Base-by-base conservation (phyloP, 2,888 invertebrate species). In the Kryphioiulus occultus region DNA sequence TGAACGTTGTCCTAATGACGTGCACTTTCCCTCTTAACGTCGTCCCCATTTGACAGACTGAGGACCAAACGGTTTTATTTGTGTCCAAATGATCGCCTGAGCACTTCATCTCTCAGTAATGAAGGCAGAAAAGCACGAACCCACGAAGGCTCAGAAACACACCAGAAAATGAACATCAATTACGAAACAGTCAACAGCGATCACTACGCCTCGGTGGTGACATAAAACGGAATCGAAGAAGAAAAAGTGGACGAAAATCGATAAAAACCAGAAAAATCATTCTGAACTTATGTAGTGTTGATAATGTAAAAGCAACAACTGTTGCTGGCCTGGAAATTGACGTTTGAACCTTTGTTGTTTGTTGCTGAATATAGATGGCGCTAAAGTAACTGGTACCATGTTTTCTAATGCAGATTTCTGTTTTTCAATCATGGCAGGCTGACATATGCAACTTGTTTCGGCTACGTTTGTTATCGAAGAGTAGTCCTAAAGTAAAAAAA, bases 81-180 rank as follows among this genome's bases (percentile, higher is more conserved):
- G 68, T 68, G 68, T 68, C 68, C 68, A 68, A 26, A 68, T 68
- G 68, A 68, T 68, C 68, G 68, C 68, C 9, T 1, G 10, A 68
- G 68, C 42, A 84, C 42, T 84, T 84, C 84, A 84, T 84, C n/a
- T 12, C 22, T 39, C 35, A 35, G 35, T 84, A 84, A 84, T 17
- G 84, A 84, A 84, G 84, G 39, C 35, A 84, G 84, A 84, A 84
- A 84, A 22, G 84, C 84, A 84, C 84, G 84, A 84, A n/a, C 5
- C 19, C 84, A 39, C n/a, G 9, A 26, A 30, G 26, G 15, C 83
- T 35, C 30, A 12, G 3, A 35, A 30, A 35, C 19, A 83, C 17
- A 84, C 22, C 17, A 39, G 30, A 32, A 42, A 84, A 39, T 39
- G 84, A 84, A 42, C 84, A 35, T 84, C 84, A 84, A 84, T 84